Conservation (phyloP, 2,113 vertebrate species). For the Ifrita kowaldi region DNA sequence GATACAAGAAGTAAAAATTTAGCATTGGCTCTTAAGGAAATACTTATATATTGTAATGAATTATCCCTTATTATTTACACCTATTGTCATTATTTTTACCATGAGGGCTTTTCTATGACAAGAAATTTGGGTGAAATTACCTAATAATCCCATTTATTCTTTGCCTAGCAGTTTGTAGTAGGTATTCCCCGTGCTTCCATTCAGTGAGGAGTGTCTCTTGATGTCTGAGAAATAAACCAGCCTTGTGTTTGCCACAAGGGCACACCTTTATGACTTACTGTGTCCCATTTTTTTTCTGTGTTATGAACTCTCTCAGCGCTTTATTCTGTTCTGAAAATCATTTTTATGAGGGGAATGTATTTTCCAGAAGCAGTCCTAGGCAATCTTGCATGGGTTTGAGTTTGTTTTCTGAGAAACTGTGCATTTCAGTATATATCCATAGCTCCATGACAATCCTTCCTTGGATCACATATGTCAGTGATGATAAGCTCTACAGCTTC, state of each 20-base stretch:
- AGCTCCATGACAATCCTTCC: background rate
- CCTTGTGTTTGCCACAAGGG: background rate
- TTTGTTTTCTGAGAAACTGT: background rate
- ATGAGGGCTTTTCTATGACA: background rate
- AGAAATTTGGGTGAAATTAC: background rate
- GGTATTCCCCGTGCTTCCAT: background rate
- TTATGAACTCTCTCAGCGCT: background rate
- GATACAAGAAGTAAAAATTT: background rate
- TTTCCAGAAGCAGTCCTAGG: background rate
- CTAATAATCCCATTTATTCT: background rate
- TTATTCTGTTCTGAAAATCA: background rate
- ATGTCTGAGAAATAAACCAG: background rate
- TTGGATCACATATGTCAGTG: background rate
- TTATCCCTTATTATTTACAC: background rate
- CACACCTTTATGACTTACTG: background rate
- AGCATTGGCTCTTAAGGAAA: background rate
- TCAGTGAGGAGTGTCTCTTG: fast-evolving
- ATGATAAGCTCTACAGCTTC: background rate
- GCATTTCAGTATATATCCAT: background rate
- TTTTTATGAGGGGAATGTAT: background rate
- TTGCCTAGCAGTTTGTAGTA: background rate
- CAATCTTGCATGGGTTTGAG: background rate
- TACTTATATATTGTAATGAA: background rate
- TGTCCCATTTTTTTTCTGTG: background rate
- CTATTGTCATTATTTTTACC: background rate